A percentile compares a stretch with the other conserved stretches of the same genome.
phyloP scores from a whole-genome alignment of 2,113 vertebrate genomes.

The Proterorhinus semilunaris region DNA sequence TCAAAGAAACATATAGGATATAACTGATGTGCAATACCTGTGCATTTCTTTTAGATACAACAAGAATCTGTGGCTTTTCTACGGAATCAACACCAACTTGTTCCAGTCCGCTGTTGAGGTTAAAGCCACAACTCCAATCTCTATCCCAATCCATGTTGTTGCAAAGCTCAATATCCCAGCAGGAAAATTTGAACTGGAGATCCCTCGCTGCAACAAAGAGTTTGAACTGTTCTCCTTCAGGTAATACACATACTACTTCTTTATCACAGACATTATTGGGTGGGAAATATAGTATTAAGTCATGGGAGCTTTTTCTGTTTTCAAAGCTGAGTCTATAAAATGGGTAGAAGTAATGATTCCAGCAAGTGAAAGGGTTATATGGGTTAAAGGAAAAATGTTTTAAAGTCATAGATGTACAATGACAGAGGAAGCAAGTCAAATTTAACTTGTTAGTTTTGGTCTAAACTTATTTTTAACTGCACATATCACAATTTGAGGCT shows the following conservation, averaged over 20 bases:
- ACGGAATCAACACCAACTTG: constrained; percentile 76
- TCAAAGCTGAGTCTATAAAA: no score
- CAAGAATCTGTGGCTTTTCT: constrained; percentile 70
- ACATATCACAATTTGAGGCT: no score
- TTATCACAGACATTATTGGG: no score
- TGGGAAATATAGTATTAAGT: no score
- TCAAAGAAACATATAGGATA: background rate
- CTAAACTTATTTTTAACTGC: no score
- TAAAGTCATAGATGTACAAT: no score
- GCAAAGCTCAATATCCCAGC: constrained; percentile 59
- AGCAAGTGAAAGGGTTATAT: no score
- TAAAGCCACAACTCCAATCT: constrained; percentile 43
- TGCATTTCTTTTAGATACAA: constrained; percentile 47
- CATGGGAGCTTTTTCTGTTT: no score
- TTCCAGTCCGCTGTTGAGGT: constrained; percentile 73
- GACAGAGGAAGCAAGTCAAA: no score
- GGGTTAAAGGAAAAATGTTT: no score
- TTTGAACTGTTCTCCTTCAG: constrained; percentile 56
- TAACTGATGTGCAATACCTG: background rate
- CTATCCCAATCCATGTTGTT: constrained; percentile 69
- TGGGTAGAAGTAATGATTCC: no score
- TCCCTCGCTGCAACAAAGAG: constrained; percentile 56
- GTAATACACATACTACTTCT: constrained; percentile 38
- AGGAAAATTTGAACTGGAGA: constrained; percentile 60
- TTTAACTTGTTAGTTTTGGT: no score